Conservation (phyloP, 2,888 invertebrate genomes). For the Callimorpha dominula region DNA sequence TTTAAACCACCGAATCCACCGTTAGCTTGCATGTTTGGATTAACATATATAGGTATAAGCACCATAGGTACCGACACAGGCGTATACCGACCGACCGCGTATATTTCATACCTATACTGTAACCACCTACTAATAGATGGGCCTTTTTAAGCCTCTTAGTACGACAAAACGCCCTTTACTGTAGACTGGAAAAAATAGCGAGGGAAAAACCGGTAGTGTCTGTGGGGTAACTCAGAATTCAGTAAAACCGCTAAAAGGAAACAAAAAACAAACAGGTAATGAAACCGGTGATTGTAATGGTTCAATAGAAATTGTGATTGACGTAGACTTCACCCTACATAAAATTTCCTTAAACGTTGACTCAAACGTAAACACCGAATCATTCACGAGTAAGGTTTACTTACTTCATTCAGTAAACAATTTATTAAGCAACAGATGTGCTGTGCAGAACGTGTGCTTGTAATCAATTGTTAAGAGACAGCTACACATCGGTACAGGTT, state of each 20-base stretch:
- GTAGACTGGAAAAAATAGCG: not conserved
- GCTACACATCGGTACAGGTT: too few species aligned
- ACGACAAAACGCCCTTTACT: not conserved
- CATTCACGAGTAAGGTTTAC: not conserved
- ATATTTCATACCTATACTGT: not conserved
- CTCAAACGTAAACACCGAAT: not conserved
- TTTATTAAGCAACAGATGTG: too few species aligned
- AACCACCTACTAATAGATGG: not conserved
- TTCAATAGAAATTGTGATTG: constrained; percentile 16
- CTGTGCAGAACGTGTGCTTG: too few species aligned
- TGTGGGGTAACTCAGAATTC: not conserved
- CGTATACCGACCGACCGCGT: too few species aligned
- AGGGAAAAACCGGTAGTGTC: not conserved
- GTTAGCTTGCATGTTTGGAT: too few species aligned
- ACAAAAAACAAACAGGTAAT: constrained; percentile 1
- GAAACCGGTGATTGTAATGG: constrained; percentile 8
- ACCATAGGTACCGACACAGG: too few species aligned
- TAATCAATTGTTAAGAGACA: too few species aligned
- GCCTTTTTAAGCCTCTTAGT: not conserved
- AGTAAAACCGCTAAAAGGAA: constrained; percentile 1
- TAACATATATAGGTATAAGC: too few species aligned
- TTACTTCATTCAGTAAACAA: too few species aligned
- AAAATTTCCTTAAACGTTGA: not conserved
- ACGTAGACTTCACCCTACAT: not conserved
- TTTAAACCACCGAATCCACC: too few species aligned